Evolutionary conservation across 1,140 invertebrate genomes (phyloP).

Genomic region (Globodera rostochiensis): DNA sequence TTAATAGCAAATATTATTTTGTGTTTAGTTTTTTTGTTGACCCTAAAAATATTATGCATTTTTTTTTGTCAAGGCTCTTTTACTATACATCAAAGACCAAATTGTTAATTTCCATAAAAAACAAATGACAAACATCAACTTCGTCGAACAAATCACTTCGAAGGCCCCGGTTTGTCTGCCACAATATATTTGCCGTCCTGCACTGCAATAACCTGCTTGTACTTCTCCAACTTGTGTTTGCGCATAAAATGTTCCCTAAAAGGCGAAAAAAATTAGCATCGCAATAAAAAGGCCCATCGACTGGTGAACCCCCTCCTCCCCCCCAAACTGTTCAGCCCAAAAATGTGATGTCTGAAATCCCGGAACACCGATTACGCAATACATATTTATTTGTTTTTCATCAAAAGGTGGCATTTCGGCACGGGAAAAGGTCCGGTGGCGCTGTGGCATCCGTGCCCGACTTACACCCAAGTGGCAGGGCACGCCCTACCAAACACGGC

Average conservation of each 20-base stretch:
- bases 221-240: conserved; percentile 20
- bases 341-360: neutral
- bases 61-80: too few relatives aligned
- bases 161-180: neutral
- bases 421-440: too few relatives aligned
- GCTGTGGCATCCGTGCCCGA: neutral
- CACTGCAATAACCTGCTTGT: conserved; percentile 13
- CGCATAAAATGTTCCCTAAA: conserved; percentile 31
- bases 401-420: too few relatives aligned
- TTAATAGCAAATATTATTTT: too few relatives aligned
- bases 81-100: too few relatives aligned
- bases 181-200: neutral
- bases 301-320: too few relatives aligned
- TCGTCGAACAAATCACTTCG: neutral
- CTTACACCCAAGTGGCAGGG: conserved; percentile 29
- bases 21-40: too few relatives aligned
- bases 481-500: conserved; percentile 13
- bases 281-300: too few relatives aligned
- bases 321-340: neutral
- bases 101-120: too few relatives aligned
- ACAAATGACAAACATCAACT: too few relatives aligned
- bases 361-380: neutral
- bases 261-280: neutral
- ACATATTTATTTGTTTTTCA: too few relatives aligned
- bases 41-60: too few relatives aligned